Percentiles rank a stretch among this genome's conserved stretches.
Evolutionary conservation across 2,113 vertebrate genomes (phyloP).

Genomic region (Gyps fulvus): DNA sequence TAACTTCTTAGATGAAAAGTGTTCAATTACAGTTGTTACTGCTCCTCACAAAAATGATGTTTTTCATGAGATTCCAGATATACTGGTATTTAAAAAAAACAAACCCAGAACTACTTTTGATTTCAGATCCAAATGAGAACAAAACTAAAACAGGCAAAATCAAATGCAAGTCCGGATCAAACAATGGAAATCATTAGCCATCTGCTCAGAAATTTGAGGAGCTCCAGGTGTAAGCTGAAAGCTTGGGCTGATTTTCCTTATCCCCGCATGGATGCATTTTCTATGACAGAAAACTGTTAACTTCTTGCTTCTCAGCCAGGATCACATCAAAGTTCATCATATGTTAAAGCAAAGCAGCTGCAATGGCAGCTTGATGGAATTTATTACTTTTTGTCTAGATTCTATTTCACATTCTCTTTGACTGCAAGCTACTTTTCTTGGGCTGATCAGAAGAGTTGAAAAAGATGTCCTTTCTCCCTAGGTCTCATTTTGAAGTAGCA

Average conservation of each 20-base stretch:
- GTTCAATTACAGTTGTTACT: background rate
- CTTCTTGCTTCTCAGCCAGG: conserved; percentile 2
- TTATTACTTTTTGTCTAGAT: background rate
- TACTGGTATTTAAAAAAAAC: background rate
- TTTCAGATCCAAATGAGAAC: conserved; percentile 2
- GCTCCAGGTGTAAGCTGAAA: conserved; percentile 27
- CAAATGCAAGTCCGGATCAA: background rate
- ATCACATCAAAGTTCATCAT: background rate
- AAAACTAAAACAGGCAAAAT: background rate
- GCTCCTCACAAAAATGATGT: background rate
- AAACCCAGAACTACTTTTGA: background rate
- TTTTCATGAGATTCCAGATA: background rate
- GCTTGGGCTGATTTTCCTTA: conserved; percentile 2
- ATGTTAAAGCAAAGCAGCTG: conserved; percentile 36
- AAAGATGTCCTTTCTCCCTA: no score
- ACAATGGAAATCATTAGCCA: background rate
- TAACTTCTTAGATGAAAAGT: background rate
- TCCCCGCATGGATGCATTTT: background rate
- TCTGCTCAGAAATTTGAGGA: conserved; percentile 26
- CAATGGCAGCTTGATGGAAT: background rate
- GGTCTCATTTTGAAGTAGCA: no score
- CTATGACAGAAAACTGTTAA: background rate
- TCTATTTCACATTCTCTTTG: no score
- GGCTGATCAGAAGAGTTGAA: no score
- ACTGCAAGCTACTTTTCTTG: no score